These are phyloP conservation scores for Misgurnus anguillicaudatus DNA, from an alignment of 2,113 vertebrate species.

Conservation along the genomic window DNA sequence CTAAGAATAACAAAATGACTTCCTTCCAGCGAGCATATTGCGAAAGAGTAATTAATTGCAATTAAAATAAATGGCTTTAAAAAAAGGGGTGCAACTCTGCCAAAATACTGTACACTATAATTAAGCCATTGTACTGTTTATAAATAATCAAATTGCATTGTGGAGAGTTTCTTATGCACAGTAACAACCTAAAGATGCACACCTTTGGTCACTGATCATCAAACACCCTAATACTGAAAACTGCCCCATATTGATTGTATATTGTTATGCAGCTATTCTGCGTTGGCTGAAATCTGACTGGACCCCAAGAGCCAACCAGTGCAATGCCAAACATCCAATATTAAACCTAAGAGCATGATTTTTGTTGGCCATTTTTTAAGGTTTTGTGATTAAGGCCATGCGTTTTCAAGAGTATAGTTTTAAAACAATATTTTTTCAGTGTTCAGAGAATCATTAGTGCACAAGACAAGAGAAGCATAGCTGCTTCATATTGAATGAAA, in stretches of 20 bases:
- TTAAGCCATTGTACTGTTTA: conserved; percentile 2
- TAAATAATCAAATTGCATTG: conserved; percentile 16
- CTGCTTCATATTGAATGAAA: conserved; percentile 45
- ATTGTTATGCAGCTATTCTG: conserved; percentile 33
- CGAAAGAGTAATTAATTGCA: conserved; percentile 14
- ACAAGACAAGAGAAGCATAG: conserved; percentile 45
- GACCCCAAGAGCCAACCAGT: conserved; percentile 32
- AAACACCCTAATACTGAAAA: conserved; percentile 41
- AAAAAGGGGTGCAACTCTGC: conserved; percentile 11
- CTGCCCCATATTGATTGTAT: conserved; percentile 23
- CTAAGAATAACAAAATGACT: conserved; percentile 19
- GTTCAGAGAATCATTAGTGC: conserved; percentile 52
- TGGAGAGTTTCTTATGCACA: conserved; percentile 31
- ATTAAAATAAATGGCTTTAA: conserved; percentile 25
- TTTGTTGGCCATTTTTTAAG: conserved; percentile 37
- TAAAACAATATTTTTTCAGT: conserved; percentile 41
- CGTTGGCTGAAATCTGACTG: conserved; percentile 46
- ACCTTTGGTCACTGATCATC: conserved; percentile 63
- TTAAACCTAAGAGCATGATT: conserved; percentile 17
- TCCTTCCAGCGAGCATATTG: conserved; percentile 11
- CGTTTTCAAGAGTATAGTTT: conserved; percentile 10
- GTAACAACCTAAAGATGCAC: conserved; percentile 41
- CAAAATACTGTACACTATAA: neutral
- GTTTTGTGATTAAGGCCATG: conserved; percentile 17
- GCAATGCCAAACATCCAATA: conserved; percentile 35